Conservation (phyloP, 2,797 vertebrate genomes). For the Crypturellus tataupa region DNA sequence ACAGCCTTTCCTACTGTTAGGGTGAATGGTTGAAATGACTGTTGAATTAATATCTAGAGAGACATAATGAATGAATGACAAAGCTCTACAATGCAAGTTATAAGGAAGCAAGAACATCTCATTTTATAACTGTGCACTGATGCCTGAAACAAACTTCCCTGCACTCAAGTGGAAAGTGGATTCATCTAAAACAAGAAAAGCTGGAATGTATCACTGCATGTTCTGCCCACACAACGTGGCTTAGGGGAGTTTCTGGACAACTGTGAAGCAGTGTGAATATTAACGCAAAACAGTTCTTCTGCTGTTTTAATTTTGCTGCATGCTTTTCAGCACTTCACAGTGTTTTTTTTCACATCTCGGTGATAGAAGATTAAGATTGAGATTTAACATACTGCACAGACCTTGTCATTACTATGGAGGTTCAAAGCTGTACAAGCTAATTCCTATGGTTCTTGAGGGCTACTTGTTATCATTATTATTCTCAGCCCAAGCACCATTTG, state of each 20-base stretch:
- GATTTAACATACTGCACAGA: neutral
- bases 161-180: neutral
- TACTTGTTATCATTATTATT: neutral
- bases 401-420: neutral
- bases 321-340: neutral
- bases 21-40: neutral
- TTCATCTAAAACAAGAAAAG: neutral
- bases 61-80: neutral
- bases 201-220: neutral
- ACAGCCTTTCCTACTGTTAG: neutral
- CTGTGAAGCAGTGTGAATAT: neutral
- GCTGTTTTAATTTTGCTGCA: neutral
- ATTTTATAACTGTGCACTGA: neutral
- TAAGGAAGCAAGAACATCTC: neutral
- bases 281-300: neutral
- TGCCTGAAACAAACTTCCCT: neutral
- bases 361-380: neutral
- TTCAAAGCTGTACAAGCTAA: neutral
- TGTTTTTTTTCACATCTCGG: neutral
- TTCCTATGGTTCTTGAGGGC: neutral
- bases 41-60: neutral
- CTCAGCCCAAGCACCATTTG: neutral
- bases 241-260: neutral
- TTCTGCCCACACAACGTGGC: fast-evolving
- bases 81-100: neutral